Conservation (phyloP, 2,113 vertebrate genomes). For the Oceanodroma tethys region DNA sequence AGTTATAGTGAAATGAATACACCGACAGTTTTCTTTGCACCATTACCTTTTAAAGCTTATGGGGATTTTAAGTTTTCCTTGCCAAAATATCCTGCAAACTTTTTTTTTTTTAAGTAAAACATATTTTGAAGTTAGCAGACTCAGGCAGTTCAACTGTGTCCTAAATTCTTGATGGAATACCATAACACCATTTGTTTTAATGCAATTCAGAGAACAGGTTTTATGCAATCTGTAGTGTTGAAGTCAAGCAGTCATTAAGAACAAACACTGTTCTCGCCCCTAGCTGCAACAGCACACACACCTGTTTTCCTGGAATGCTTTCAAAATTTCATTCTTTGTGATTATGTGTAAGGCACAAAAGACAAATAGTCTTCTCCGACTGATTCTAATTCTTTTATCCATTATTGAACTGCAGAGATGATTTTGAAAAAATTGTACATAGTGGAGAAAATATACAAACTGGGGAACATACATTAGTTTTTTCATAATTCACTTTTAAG, state of each 20-base stretch:
- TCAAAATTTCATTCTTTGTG: conserved; percentile 35
- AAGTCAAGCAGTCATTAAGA: conserved; percentile 45
- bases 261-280: not conserved
- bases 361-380: not conserved
- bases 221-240: conserved; percentile 22
- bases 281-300: conserved; percentile 28
- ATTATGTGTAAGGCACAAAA: conserved; percentile 11
- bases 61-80: not conserved
- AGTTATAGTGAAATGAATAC: not conserved
- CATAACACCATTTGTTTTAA: not conserved
- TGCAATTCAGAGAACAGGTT: conserved; percentile 14
- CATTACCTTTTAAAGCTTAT: not conserved
- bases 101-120: not conserved
- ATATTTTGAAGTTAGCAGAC: not conserved
- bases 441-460: not conserved
- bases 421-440: not conserved
- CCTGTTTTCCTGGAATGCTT: not conserved
- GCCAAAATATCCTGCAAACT: not conserved
- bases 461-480: not conserved
- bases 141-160: not conserved
- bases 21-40: not conserved
- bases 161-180: not conserved
- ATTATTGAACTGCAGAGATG: not conserved
- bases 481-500: not conserved
- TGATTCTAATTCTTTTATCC: conserved; percentile 6